These are phyloP conservation scores for Phalacrocorax pelagicus DNA, from an alignment of 2,113 vertebrate genomes.

Conservation along the genomic window DNA sequence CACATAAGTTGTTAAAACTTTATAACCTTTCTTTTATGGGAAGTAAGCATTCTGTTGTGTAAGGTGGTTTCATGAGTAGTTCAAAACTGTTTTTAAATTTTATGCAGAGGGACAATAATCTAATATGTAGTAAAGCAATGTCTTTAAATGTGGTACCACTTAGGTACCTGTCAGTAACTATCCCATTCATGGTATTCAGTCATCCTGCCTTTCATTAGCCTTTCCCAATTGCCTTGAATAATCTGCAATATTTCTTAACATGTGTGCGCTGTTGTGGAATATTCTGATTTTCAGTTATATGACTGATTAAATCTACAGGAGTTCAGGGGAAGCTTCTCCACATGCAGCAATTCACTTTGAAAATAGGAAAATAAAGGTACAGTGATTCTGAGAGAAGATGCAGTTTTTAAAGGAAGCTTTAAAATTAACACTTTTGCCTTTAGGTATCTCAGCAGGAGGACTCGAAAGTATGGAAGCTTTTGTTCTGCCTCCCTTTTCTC, in stretches of 20 bases:
- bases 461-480: neutral
- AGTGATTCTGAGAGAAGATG: neutral
- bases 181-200: neutral
- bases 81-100: neutral
- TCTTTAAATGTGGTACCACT: neutral
- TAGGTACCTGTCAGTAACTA: neutral
- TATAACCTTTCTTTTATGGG: neutral
- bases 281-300: neutral
- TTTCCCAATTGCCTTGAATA: neutral
- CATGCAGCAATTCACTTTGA: neutral
- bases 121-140: neutral
- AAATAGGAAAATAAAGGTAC: neutral
- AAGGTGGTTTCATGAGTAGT: neutral
- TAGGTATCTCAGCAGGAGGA: neutral
- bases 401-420: neutral
- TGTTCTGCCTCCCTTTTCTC: neutral
- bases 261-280: neutral
- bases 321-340: neutral
- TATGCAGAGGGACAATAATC: neutral
- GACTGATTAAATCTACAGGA: neutral
- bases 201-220: neutral
- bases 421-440: neutral
- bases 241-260: neutral
- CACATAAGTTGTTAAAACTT: neutral
- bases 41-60: neutral